phyloP scores from a whole-genome alignment of 2,797 vertebrate genomes.

The Picus viridis region DNA sequence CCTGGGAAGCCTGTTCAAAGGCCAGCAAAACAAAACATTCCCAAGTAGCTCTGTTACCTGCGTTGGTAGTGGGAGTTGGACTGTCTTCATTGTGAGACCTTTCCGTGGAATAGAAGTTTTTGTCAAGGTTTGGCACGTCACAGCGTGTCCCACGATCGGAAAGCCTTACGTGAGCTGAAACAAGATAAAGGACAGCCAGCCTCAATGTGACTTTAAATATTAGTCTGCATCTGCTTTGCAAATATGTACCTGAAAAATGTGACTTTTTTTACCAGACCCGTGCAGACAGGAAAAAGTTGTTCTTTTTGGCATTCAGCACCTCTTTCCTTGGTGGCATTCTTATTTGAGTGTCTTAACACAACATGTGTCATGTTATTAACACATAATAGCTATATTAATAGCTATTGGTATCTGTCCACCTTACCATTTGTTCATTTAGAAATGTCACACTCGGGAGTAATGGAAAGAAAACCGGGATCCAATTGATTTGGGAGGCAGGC shows the following conservation, averaged over 20 bases:
- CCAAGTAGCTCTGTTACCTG: conserved; percentile 45
- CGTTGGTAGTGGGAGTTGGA: conserved; percentile 68
- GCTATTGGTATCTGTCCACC: neutral
- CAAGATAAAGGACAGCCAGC: conserved; percentile 7
- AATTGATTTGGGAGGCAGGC: too few species aligned
- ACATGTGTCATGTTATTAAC: too few species aligned
- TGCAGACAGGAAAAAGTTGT: neutral
- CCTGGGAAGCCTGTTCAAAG: too few species aligned
- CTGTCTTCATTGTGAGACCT: conserved; percentile 57
- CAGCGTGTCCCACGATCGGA: conserved; percentile 36
- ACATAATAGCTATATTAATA: neutral
- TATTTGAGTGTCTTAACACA: neutral
- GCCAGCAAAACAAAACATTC: neutral
- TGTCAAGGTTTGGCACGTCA: conserved; percentile 61
- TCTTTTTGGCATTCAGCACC: neutral
- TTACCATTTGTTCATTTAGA: neutral
- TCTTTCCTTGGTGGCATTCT: neutral
- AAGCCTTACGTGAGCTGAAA: conserved; percentile 67
- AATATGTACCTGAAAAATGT: neutral
- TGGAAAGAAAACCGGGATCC: neutral
- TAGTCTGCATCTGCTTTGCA: neutral
- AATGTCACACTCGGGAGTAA: neutral
- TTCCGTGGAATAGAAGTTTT: conserved; percentile 69
- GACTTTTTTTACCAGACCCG: neutral
- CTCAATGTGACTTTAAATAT: neutral